Evolutionary conservation across 2,113 vertebrate species (phyloP).

Genomic region (Butorides virescens): DNA sequence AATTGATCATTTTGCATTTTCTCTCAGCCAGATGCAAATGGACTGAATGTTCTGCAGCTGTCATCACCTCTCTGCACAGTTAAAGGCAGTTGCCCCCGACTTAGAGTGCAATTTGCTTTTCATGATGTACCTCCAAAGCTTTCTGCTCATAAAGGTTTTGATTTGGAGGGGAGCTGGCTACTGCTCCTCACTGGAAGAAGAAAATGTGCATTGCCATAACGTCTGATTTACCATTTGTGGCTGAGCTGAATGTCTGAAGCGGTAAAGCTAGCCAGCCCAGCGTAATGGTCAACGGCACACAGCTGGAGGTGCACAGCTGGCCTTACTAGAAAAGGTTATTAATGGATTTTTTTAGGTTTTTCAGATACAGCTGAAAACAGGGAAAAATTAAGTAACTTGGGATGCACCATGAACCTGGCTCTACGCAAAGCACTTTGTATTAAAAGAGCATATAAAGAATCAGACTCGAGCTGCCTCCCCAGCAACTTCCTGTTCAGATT

Average conservation of each 20-base stretch:
- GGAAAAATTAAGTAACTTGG: background rate
- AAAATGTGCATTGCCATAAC: background rate
- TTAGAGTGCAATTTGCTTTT: slow-evolving; percentile 40
- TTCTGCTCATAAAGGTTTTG: slow-evolving; percentile 37
- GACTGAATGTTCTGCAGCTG: slow-evolving; percentile 41
- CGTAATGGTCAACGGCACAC: background rate
- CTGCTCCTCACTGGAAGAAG: slow-evolving; percentile 21
- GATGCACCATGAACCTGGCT: background rate
- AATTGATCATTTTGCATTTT: slow-evolving; percentile 17
- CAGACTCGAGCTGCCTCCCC: background rate
- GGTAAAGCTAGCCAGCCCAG: background rate
- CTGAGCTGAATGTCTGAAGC: background rate
- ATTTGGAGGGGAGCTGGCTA: slow-evolving; percentile 31
- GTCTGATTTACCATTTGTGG: slow-evolving; percentile 5
- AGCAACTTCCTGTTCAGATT: background rate
- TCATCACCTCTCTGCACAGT: slow-evolving; percentile 40
- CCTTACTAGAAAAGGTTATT: background rate
- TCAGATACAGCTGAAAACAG: background rate
- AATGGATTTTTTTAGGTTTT: background rate
- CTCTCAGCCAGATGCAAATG: background rate
- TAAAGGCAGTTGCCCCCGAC: slow-evolving; percentile 29
- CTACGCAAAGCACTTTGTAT: background rate
- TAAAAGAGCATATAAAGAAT: background rate
- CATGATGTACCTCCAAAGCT: slow-evolving; percentile 31
- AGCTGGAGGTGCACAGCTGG: slow-evolving; percentile 15